Percentiles rank a stretch among this genome's conserved stretches.
Conservation (phyloP, 2,797 vertebrate genomes). For the Lates japonicus region DNA sequence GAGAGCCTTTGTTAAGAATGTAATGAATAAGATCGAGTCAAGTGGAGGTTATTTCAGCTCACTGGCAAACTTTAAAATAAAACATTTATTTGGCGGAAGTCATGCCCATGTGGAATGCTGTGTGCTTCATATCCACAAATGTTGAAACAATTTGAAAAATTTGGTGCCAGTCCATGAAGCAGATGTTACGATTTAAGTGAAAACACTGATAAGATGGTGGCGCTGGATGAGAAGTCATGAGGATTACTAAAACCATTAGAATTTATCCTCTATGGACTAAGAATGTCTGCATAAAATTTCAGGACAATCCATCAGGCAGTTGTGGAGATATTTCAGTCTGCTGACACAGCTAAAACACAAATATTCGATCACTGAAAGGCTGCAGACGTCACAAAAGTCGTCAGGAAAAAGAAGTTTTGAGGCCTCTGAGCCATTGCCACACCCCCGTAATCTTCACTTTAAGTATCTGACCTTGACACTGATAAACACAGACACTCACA, state of each 20-base stretch:
- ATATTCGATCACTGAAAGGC: not conserved
- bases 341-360: not conserved
- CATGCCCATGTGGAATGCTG: not conserved
- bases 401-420: not conserved
- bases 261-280: not conserved
- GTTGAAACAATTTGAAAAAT: not conserved
- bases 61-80: not conserved
- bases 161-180: not conserved
- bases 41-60: not conserved
- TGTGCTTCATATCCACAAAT: not conserved
- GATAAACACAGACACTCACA: conserved; percentile 1
- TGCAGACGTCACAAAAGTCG: not conserved
- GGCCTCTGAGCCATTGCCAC: not conserved
- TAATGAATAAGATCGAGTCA: not conserved
- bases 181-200: not conserved
- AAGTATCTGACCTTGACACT: not conserved
- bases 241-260: too few relatives aligned
- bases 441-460: not conserved
- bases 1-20: conserved; percentile 23
- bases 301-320: not conserved
- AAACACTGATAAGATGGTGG: not conserved
- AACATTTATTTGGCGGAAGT: not conserved
- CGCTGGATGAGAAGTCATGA: not conserved
- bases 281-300: not conserved
- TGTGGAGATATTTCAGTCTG: not conserved